Evolutionary conservation across 2,888 invertebrate genomes (phyloP).

Genomic region (Zygogramma bicolorata): DNA sequence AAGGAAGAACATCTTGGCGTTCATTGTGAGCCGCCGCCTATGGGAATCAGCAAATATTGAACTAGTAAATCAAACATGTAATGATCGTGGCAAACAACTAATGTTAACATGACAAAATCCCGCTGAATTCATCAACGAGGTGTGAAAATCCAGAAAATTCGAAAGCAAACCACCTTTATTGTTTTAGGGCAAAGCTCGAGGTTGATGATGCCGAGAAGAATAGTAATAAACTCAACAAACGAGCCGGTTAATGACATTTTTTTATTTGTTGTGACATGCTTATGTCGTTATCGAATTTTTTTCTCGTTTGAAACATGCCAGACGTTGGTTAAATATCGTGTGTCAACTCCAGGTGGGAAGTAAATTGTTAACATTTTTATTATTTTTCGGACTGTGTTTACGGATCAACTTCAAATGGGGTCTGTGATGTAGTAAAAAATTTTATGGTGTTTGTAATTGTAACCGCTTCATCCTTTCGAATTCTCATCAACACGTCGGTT

Average conservation of each 20-base stretch:
- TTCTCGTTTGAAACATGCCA: neutral
- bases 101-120: slow-evolving; percentile 30
- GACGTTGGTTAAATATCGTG: neutral
- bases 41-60: slow-evolving; percentile 35
- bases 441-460: neutral
- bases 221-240: slow-evolving; percentile 8
- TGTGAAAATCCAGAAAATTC: slow-evolving; percentile 38
- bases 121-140: slow-evolving; percentile 33
- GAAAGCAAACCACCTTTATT: slow-evolving; percentile 36
- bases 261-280: neutral
- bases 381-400: neutral
- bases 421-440: neutral
- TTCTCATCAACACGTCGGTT: neutral
- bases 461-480: neutral
- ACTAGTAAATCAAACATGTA: slow-evolving; percentile 35
- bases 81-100: slow-evolving; percentile 34
- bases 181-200: slow-evolving; percentile 25
- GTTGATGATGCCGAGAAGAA: slow-evolving; percentile 15
- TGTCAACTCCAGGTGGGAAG: neutral
- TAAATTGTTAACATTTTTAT: neutral
- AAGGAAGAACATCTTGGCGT: too few species aligned
- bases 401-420: neutral
- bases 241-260: slow-evolving; percentile 6
- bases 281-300: neutral
- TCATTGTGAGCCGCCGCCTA: neutral